Evolutionary conservation across 2,888 invertebrate species (phyloP), one percentile per base, ranked within the genome.

Genomic region (Catocala fraxini): DNA sequence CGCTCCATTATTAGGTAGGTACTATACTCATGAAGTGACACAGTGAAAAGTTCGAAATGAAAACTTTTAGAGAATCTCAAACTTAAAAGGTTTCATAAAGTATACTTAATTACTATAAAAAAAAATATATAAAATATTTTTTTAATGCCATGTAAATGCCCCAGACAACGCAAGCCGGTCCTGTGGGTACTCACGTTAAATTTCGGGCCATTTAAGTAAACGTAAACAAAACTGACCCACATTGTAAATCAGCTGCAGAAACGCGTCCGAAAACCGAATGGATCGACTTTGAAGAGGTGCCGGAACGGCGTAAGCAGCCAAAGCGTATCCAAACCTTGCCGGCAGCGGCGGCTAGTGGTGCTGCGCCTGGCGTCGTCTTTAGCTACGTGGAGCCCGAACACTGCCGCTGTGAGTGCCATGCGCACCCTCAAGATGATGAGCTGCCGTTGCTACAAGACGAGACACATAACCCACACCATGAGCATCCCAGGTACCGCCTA

Each of bases 261-360:
- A 64, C 77, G 11, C 85, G 87, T 13, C 69, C 81, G 43, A 91
- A 90, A 71, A 59, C 85, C 10, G 96, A 97, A 75, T 98, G 98
- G 98, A 97, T 98, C 66, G 97, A 97, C 87, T 98, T 98, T 84
- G 97, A 97, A 84, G 97, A 98, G 81, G 96, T 98, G 62, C 97
- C 98, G 0, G 98, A 98, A 88, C 95, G 96, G 72, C 94, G 97
- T 58, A 97, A 97, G 89, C 96, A 97, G 67, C 97, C 97, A 15
- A 97, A 97, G 88, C 95, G 97, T 71, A 97, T 98, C 77, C 97
- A 97, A 83, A 97, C 97, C 15, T 95, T 97, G 79, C 97, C 97
- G 25, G 94, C 95, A 54, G 93, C 95, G 81, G 73, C 85, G 65
- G 89, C 86, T 52, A 89, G 89, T 60, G 88, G 86, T 45, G 91